Percentiles rank a stretch among this genome's conserved stretches.
Conservation (phyloP, 2,888 invertebrate genomes). For the Agrotis clavis region DNA sequence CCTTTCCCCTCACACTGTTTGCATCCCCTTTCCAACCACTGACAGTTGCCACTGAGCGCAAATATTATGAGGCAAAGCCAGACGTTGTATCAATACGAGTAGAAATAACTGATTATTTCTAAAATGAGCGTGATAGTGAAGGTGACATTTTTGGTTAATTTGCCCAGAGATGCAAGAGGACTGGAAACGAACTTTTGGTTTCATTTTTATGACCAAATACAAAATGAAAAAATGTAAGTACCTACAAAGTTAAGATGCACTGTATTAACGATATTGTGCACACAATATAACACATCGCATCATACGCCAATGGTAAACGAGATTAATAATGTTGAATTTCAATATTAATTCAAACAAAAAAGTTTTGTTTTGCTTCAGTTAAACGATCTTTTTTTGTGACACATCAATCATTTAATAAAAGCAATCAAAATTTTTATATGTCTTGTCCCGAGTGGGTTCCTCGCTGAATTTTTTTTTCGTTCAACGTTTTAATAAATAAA, state of each 20-base stretch:
- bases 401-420: slow-evolving; percentile 30
- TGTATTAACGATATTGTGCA: slow-evolving; percentile 17
- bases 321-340: slow-evolving; percentile 7
- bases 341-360: slow-evolving; percentile 1
- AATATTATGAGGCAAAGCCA: slow-evolving; percentile 1
- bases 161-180: not conserved
- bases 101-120: not conserved
- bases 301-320: slow-evolving; percentile 17
- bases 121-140: not conserved
- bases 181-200: not conserved
- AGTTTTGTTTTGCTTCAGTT: slow-evolving; percentile 10
- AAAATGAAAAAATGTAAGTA: too few species aligned
- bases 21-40: not conserved
- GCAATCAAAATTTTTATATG: slow-evolving; percentile 18
- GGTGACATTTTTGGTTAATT: not conserved
- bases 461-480: slow-evolving; percentile 61
- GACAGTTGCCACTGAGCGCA: not conserved
- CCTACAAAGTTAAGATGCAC: too few species aligned
- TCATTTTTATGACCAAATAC: too few species aligned
- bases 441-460: slow-evolving; percentile 33
- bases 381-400: slow-evolving; percentile 12
- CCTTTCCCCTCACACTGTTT: not conserved
- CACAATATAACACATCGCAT: slow-evolving; percentile 11
- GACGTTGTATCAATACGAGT: slow-evolving; percentile 3
- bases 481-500: slow-evolving; percentile 75